Base-by-base conservation (phyloP, 2,113 vertebrate genomes). In the Scartelaos histophorus region DNA sequence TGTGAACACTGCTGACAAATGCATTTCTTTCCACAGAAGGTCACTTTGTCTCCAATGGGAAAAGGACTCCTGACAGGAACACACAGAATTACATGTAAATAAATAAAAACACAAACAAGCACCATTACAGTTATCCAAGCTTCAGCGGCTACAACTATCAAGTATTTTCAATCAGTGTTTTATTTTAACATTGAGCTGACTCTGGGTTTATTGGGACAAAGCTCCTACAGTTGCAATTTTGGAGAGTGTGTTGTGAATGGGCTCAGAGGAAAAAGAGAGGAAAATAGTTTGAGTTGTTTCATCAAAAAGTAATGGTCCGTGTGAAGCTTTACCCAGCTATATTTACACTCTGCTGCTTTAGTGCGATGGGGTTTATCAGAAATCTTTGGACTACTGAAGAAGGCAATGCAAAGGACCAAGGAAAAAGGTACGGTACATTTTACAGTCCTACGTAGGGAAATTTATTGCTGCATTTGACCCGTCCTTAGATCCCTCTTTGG, bases 21-120 rank as follows among this genome's bases (percentile, higher is more conserved):
- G 12, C 97, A 98, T 82, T 98, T 96, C 92, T 99, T 98, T 66
- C 97, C 97, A 1, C 95, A 97, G 94, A 99, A 99, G 1, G 97
- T 99, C 69, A 99, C 97, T 90, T 96, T 95, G 93, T 98, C 96
- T 88, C 97, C 97, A 1, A 98, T 97, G 35, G 97, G 97, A 85
- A 99, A 99, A 0, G 96, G 95, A 75, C 96, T 96, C 93, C 97
- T 99, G 89, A 6, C 64, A 82, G 7, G 77, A 71, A 82, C 62
- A 80, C 70, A 47, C 61, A 57, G 25, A 47, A 74, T 49, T 19
- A 15, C 62, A 57, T 65, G 69, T 71, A 80, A 58, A 79, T 21
- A 54, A 58, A 76, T 21, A 54, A 21, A 54, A 7, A 35, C 16
- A 24, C 10, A 19, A 60, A 9, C 19, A 38, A 61, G 68, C 25